These are phyloP conservation scores for Protonibea diacanthus DNA, from an alignment of 2,797 vertebrate genomes.

Conservation along the genomic window DNA sequence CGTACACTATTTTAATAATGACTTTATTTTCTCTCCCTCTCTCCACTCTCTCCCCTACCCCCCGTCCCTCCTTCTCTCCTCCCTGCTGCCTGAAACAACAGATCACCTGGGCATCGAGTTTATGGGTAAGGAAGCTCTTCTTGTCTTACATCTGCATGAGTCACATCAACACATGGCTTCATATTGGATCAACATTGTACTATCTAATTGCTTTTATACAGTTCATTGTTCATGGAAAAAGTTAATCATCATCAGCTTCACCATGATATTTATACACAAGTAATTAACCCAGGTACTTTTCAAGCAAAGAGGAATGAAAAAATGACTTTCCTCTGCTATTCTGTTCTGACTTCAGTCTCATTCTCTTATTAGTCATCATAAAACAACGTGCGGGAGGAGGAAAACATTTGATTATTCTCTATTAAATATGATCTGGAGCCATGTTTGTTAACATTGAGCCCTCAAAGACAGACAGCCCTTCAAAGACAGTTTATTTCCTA, in stretches of 20 bases:
- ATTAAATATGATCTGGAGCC: too few species aligned
- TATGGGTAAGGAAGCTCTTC: conserved; percentile 92
- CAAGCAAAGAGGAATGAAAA: too few species aligned
- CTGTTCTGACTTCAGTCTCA: too few species aligned
- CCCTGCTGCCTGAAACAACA: conserved; percentile 80
- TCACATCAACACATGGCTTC: conserved; percentile 40
- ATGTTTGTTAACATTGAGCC: too few species aligned
- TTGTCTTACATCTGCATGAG: conserved; percentile 48
- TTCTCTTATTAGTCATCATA: too few species aligned
- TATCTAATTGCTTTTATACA: not conserved
- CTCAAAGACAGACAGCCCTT: too few species aligned
- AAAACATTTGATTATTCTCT: too few species aligned
- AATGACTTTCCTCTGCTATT: too few species aligned
- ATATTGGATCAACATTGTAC: not conserved
- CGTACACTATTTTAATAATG: conserved; percentile 41
- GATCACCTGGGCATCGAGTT: conserved; percentile 99
- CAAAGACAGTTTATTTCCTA: too few species aligned
- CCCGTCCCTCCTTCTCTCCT: not conserved
- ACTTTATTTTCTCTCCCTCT: conserved; percentile 31
- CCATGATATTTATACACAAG: too few species aligned
- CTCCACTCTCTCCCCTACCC: conserved; percentile 5
- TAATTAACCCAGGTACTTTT: too few species aligned
- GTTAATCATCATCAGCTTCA: not conserved
- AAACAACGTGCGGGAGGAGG: too few species aligned
- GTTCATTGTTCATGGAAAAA: not conserved